Conservation (phyloP, 2,888 invertebrate species). For the Drosophila anceps region DNA sequence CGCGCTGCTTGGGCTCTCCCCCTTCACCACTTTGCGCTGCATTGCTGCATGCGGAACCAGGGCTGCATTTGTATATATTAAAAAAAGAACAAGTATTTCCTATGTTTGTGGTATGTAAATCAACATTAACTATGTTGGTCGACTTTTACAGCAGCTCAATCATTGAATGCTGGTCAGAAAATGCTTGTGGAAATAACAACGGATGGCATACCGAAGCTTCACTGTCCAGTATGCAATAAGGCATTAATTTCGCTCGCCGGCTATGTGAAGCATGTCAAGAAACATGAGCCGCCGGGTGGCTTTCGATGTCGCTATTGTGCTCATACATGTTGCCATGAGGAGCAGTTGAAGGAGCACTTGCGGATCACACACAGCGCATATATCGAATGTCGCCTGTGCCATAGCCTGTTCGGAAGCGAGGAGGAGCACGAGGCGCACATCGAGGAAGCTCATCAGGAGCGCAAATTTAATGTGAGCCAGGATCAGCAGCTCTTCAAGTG, state of each 20-base stretch:
- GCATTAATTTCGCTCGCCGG: constrained; percentile 79
- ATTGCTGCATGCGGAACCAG: constrained; percentile 33
- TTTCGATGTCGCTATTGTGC: constrained; percentile 84
- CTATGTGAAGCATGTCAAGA: constrained; percentile 84
- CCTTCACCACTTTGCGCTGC: constrained; percentile 8
- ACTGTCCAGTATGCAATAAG: constrained; percentile 83
- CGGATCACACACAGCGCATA: constrained; percentile 80
- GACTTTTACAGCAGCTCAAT: constrained; percentile 48
- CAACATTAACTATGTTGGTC: not conserved
- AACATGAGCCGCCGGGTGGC: constrained; percentile 85
- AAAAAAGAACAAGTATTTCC: not conserved
- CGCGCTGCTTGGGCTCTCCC: constrained; percentile 9
- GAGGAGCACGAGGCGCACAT: constrained; percentile 84
- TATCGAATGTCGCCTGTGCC: constrained; percentile 83
- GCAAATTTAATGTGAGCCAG: constrained; percentile 83
- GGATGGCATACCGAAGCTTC: constrained; percentile 82
- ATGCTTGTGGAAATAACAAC: constrained; percentile 84
- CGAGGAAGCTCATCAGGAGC: constrained; percentile 83
- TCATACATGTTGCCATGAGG: constrained; percentile 76
- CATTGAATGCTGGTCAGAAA: constrained; percentile 44
- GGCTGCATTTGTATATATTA: constrained; percentile 13
- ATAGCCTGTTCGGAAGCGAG: constrained; percentile 69
- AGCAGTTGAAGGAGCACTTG: constrained; percentile 78
- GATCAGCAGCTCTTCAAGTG: constrained; percentile 83
- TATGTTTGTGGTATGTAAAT: not conserved